These are phyloP conservation scores for Hystrix brachyura DNA, from an alignment of 2,113 vertebrate species.

Conservation along the genomic window DNA sequence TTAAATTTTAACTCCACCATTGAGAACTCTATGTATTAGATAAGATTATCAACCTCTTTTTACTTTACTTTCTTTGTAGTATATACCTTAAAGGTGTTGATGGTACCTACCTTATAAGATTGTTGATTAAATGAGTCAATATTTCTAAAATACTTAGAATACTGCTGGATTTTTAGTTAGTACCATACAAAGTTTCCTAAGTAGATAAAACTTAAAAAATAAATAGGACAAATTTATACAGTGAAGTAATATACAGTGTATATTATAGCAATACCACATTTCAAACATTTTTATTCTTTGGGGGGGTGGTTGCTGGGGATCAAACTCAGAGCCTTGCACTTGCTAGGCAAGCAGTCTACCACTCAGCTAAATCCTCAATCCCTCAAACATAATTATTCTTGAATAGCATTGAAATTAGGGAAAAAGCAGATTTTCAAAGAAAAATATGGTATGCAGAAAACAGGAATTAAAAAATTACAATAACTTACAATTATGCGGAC, in stretches of 20 bases:
- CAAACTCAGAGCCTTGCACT: no score
- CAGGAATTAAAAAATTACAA: constrained; percentile 14
- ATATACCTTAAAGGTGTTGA: not conserved
- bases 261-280: not conserved
- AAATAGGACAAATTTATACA: not conserved
- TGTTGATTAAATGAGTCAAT: constrained; percentile 20
- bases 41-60: not conserved
- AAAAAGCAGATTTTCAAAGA: constrained; percentile 12
- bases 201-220: not conserved
- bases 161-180: not conserved
- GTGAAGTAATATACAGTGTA: not conserved
- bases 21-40: not conserved
- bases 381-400: constrained; percentile 36
- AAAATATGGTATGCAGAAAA: constrained; percentile 2
- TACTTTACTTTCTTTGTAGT: not conserved
- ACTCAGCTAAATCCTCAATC: no score
- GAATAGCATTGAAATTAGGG: constrained; percentile 17
- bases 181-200: not conserved
- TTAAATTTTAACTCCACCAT: not conserved
- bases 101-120: not conserved
- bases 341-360: no score
- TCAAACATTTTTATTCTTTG: not conserved
- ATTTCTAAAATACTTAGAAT: not conserved
- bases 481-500: not conserved
- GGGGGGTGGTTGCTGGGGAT: no score